Evolutionary conservation across 2,113 vertebrate species (phyloP), one percentile per base, ranked within the genome.

Genomic region (Cyanoramphus novaezelandiae): DNA sequence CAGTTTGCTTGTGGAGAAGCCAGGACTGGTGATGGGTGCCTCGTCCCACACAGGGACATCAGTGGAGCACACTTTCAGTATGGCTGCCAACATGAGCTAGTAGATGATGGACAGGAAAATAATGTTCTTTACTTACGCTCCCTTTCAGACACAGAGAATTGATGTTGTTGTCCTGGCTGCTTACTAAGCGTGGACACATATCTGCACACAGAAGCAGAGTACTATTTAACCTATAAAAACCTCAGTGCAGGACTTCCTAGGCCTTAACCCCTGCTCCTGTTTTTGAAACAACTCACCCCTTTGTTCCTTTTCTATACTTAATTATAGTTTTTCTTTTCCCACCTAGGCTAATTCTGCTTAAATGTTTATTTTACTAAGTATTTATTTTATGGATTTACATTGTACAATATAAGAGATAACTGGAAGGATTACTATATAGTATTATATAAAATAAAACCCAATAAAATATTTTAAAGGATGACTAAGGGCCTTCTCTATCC

Each of bases 31-130:
- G 44, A 11, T 18, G 12, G 0, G 6, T 43, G 60, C 52, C 72
- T 41, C 31, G 16, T 20, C 39, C 37, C 0, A 0, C 55, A 50
- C 1, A 11, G 64, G 55, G 25, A 5, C 6, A n/a, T 2, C 10
- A 49, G 65, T 67, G 88, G 44, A 88, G 44, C 46, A 65, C 3
- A 11, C 17, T 31, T 82, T 70, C 29, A 55, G 35, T 11, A 27
- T 4, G 1, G 55, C 80, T 89, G 49, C 49, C 0, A 3, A 47
- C 17, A 19, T 49, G n/a, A 64, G 65, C 43, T 72, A 95, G 85
- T 9, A 87, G 18, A 29, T 6, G 47, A 62, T 0, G 0, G 28
- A 50, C 67, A 69, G 35, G 47, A 49, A 92, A 85, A 67, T 18
- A 11, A 13, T 52, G 10, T 25, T 68, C 62, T 92, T 76, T 81